A percentile compares a stretch with the other conserved stretches of the same genome.
These are phyloP conservation scores for Dicentrarchus labrax DNA, from an alignment of 2,113 vertebrate genomes.

Conservation along the genomic window DNA sequence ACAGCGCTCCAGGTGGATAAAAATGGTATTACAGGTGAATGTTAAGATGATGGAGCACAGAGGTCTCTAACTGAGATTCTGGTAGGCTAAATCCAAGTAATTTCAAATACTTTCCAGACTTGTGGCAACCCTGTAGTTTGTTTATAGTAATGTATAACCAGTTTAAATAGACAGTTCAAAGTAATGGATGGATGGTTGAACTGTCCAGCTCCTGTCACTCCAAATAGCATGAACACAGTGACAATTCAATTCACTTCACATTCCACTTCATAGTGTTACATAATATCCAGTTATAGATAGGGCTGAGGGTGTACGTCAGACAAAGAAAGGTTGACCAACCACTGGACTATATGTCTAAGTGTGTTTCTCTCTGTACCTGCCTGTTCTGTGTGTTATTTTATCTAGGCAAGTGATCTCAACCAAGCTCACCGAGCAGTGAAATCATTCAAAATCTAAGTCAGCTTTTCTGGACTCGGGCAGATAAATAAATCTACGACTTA, in stretches of 20 bases:
- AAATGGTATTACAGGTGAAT: too few species aligned
- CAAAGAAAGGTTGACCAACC: background rate
- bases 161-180: background rate
- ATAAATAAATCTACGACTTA: constrained; percentile 10
- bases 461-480: background rate
- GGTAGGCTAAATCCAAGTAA: too few species aligned
- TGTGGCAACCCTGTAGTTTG: background rate
- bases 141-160: background rate
- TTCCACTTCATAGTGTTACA: too few species aligned
- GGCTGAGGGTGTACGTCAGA: background rate
- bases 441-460: background rate
- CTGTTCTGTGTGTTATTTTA: background rate
- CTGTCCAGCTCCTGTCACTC: background rate
- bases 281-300: background rate
- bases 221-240: background rate
- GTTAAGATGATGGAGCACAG: too few species aligned
- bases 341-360: background rate
- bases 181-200: too few species aligned
- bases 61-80: too few species aligned
- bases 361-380: background rate
- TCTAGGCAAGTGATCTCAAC: background rate
- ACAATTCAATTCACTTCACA: background rate
- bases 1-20: too few species aligned
- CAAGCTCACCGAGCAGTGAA: background rate
- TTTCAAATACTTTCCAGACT: too few species aligned